Evolutionary conservation across 2,797 vertebrate species (phyloP).

Genomic region (Heliangelus exortis): DNA sequence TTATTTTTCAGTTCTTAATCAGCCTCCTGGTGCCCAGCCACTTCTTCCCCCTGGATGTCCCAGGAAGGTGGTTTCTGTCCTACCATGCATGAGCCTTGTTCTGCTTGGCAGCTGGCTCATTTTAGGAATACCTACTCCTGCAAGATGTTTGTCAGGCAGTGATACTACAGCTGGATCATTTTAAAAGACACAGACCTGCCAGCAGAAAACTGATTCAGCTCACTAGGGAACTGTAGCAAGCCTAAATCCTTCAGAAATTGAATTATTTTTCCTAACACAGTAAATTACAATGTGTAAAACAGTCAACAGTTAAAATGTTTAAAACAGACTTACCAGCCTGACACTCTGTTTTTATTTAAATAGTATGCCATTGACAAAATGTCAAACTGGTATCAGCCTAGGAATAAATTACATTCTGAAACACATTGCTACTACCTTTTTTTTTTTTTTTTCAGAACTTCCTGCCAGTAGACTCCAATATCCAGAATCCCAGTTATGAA

Average conservation of each 20-base stretch:
- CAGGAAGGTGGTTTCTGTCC: neutral
- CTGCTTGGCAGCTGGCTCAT: neutral
- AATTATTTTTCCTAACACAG: constrained; percentile 13
- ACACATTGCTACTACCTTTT: fast-evolving
- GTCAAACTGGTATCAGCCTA: neutral
- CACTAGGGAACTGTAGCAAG: neutral
- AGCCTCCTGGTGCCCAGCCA: neutral
- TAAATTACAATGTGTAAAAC: neutral
- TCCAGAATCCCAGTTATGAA: neutral
- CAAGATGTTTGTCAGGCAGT: neutral
- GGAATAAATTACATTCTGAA: neutral
- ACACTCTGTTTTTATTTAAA: neutral
- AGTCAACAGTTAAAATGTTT: neutral
- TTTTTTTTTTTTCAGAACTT: neutral
- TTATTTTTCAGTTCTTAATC: neutral
- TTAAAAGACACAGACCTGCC: neutral
- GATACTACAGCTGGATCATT: neutral
- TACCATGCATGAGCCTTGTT: fast-evolving
- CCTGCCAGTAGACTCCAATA: neutral
- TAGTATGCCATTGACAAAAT: neutral
- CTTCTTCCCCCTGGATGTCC: neutral
- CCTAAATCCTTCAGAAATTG: neutral
- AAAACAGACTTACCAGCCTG: neutral
- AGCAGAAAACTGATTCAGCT: neutral
- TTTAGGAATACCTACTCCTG: neutral